A percentile compares a stretch with the other conserved stretches of the same genome.
These are phyloP conservation scores for Scolopax mira DNA, from an alignment of 2,113 vertebrate genomes.

Conservation along the genomic window DNA sequence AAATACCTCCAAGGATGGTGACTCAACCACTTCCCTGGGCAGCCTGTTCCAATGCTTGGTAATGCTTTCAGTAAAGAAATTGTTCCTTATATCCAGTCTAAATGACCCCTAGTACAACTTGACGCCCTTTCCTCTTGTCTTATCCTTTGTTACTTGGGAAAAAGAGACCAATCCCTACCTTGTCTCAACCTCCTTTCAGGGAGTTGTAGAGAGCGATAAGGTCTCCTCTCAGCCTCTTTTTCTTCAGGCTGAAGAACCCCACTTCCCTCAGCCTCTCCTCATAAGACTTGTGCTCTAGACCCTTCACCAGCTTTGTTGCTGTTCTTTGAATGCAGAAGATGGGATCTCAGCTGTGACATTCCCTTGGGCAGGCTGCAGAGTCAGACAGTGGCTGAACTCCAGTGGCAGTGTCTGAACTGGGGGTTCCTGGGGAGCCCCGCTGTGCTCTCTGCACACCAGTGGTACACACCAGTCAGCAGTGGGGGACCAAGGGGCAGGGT, in stretches of 20 bases:
- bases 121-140: neutral
- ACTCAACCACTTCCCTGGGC: neutral
- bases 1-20: neutral
- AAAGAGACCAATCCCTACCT: accelerated
- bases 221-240: neutral
- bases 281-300: accelerated
- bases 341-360: neutral
- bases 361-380: neutral
- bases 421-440: neutral
- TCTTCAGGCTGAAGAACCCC: neutral
- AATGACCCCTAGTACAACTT: neutral
- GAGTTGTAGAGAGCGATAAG: neutral
- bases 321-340: neutral
- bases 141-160: neutral
- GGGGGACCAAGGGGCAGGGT: neutral
- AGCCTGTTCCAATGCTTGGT: neutral
- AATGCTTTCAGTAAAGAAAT: neutral
- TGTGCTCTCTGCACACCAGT: neutral
- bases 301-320: neutral
- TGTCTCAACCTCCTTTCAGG: neutral
- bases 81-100: neutral
- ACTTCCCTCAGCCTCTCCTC: neutral
- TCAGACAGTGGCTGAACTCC: neutral
- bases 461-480: neutral
- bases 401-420: neutral